Conservation (phyloP, 2,888 invertebrate species). For the Piscicola geometra region DNA sequence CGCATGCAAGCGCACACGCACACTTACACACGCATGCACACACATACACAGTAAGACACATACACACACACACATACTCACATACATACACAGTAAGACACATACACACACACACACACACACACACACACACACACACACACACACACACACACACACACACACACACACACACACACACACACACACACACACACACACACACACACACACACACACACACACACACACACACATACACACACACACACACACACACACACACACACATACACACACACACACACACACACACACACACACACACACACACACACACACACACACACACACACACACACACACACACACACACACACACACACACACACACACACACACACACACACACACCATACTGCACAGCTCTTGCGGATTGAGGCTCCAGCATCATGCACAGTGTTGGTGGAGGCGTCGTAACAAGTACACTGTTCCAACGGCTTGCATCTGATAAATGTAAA, state of each 20-base stretch:
- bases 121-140: conserved; percentile 19
- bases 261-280: conserved; percentile 18
- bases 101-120: conserved; percentile 18
- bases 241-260: conserved; percentile 16
- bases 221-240: conserved; percentile 16
- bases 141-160: conserved; percentile 16
- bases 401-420: conserved; percentile 30
- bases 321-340: conserved; percentile 13
- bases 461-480: conserved; percentile 17
- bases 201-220: conserved; percentile 13
- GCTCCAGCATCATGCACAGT: conserved; percentile 20
- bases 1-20: background rate
- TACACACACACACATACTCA: conserved; percentile 16
- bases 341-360: conserved; percentile 14
- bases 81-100: conserved; percentile 5
- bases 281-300: conserved; percentile 16
- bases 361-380: background rate
- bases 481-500: no score
- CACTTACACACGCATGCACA: conserved; percentile 12
- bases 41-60: conserved; percentile 6
- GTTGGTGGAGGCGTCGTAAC: conserved; percentile 27
- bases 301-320: conserved; percentile 16
- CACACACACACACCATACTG: conserved; percentile 17
- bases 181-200: conserved; percentile 18
- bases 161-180: conserved; percentile 19